Percentiles rank a stretch among this genome's conserved stretches.
Conservation (phyloP, 2,113 vertebrate genomes). For the Dipodomys stephensi region DNA sequence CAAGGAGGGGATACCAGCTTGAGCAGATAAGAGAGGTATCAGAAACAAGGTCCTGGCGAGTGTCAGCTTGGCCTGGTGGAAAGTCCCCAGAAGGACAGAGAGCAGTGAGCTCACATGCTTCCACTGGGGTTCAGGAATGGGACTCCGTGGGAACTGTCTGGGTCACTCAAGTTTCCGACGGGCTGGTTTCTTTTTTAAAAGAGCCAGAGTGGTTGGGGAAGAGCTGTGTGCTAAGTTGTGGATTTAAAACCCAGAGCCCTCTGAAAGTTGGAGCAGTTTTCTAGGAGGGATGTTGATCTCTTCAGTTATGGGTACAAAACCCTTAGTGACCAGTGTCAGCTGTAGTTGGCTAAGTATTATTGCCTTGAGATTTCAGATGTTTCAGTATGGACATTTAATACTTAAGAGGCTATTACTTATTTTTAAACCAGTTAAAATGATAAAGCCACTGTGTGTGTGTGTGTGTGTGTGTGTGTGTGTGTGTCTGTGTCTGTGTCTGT, state of each 20-base stretch:
- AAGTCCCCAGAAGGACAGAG: constrained; percentile 42
- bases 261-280: neutral
- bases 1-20: neutral
- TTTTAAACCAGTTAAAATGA: constrained; percentile 55
- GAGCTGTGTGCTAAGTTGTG: neutral
- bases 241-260: neutral
- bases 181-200: neutral
- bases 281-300: neutral
- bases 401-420: constrained; percentile 11
- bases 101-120: neutral
- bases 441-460: neutral
- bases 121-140: neutral
- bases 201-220: neutral
- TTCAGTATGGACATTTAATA: constrained; percentile 1
- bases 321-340: neutral
- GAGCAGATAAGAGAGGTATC: neutral
- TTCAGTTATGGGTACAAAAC: neutral
- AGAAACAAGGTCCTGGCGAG: constrained; percentile 10
- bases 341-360: constrained; percentile 1
- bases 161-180: neutral
- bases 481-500: too few relatives aligned
- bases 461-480: too few relatives aligned
- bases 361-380: constrained; percentile 37
- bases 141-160: neutral
- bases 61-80: neutral